Conservation (phyloP, 2,888 invertebrate genomes). For the Gryllus longicercus region DNA sequence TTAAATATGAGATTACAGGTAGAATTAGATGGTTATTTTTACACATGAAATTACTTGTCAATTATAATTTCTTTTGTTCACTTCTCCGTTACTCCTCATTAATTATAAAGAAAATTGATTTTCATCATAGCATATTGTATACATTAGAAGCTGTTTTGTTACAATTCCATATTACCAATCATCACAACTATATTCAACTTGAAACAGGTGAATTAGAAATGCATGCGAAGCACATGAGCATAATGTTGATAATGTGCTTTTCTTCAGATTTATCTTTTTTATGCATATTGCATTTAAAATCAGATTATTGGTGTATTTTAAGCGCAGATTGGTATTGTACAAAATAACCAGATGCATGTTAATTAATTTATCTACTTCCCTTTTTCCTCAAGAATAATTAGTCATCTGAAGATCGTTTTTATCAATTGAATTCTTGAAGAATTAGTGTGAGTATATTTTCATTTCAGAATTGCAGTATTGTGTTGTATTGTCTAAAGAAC, state of each 20-base stretch:
- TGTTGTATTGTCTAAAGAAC: constrained; percentile 4
- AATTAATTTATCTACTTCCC: neutral
- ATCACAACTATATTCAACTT: constrained; percentile 4
- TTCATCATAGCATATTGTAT: no score
- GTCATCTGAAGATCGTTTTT: neutral
- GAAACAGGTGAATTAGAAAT: neutral
- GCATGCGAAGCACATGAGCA: neutral
- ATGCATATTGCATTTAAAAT: neutral
- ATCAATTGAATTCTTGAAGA: neutral
- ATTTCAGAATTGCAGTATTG: neutral
- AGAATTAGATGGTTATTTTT: no score
- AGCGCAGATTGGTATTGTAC: neutral
- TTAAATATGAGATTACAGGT: no score
- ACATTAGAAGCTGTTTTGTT: no score
- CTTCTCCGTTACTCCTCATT: no score
- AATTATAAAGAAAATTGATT: no score
- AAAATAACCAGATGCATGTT: neutral
- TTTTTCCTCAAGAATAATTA: neutral
- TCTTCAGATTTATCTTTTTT: neutral
- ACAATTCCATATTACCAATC: neutral
- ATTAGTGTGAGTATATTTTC: neutral
- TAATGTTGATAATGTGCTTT: neutral
- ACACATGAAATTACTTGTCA: no score
- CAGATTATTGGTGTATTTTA: neutral
- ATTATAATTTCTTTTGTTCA: no score